phyloP scores from a whole-genome alignment of 2,113 vertebrate species.

The Puffinus mauretanicus region DNA sequence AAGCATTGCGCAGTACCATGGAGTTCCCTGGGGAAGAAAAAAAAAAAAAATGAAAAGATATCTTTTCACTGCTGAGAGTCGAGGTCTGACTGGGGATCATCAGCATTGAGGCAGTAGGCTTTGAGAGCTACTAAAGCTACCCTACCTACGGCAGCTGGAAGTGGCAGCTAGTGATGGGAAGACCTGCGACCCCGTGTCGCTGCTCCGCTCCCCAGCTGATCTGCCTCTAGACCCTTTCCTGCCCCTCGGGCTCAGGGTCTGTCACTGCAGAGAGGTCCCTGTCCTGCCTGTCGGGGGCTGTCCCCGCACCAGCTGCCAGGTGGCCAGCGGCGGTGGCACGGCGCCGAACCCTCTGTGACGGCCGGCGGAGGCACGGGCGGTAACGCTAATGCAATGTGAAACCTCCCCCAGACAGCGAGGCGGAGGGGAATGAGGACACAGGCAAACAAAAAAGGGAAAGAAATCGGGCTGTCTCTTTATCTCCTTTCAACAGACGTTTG shows the following conservation, averaged over 20 bases:
- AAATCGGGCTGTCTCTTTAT: conserved; percentile 6
- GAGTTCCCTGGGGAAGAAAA: not conserved
- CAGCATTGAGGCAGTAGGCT: not conserved
- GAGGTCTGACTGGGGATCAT: not conserved
- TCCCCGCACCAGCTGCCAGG: conserved; percentile 17
- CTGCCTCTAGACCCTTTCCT: not conserved
- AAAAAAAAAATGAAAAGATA: not conserved
- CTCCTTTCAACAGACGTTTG: conserved; percentile 35
- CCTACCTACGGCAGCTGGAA: not conserved
- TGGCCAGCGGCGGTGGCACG: not conserved
- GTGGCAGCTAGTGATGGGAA: not conserved
- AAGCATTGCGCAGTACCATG: not conserved
- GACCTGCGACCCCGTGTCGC: rapidly evolving
- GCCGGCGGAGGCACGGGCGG: not conserved
- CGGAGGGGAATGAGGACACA: conserved; percentile 30
- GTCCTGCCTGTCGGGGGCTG: not conserved
- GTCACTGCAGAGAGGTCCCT: not conserved
- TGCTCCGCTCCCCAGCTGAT: not conserved
- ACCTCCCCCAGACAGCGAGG: not conserved
- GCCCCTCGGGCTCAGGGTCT: not conserved
- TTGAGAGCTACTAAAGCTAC: not conserved
- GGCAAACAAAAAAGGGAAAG: not conserved
- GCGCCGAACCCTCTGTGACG: rapidly evolving
- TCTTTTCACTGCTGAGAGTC: not conserved
- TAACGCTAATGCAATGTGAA: conserved; percentile 45